Base-by-base conservation (phyloP, 1,140 invertebrate genomes). In the Ridgeia piscesae region DNA sequence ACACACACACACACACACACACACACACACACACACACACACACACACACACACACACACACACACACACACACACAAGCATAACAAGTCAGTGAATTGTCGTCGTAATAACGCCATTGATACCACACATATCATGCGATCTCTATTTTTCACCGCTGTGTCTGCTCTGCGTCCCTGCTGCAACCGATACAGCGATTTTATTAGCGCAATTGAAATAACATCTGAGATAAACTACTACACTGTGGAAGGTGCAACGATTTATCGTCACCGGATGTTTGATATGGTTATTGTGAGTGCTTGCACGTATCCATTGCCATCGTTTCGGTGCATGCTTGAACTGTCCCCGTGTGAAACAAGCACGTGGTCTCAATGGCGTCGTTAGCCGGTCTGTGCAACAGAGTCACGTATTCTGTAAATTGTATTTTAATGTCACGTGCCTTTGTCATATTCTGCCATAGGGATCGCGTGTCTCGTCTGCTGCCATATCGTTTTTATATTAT, bases 151-250 rank as follows among this genome's bases (percentile, higher is more conserved):
- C 58, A 77, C 58, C 0, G 58, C 58, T 21, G 27, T 77, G 58
- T 14, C 17, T 27, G 27, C 58, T 9, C 58, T 77, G 58, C 58
- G 14, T 77, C 27, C 17, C 58, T 31, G 58, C 58, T 77, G 27
- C 58, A 31, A 77, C 58, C 58, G 58, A 77, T 77, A 77, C 27
- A 14, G 2, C 58, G 27, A 77, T 77, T 77, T 77, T 77, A 77
- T 77, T 77, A 77, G 58, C 58, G 58, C 58, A 77, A 77, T 77
- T 77, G 58, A 77, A 77, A 77, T 77, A 77, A 77, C 58, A 77
- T 21, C 58, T 77, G 58, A 77, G 58, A 77, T 77, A 77, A 77
- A 77, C 58, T 77, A 77, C 58, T 0, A 31, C 58, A 31, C 58
- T 77, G 58, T 77, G 58, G 58, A 77, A 77, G 58, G 58, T 77